phyloP scores from a whole-genome alignment of 2,888 invertebrate genomes.

The Atethmia centrago region DNA sequence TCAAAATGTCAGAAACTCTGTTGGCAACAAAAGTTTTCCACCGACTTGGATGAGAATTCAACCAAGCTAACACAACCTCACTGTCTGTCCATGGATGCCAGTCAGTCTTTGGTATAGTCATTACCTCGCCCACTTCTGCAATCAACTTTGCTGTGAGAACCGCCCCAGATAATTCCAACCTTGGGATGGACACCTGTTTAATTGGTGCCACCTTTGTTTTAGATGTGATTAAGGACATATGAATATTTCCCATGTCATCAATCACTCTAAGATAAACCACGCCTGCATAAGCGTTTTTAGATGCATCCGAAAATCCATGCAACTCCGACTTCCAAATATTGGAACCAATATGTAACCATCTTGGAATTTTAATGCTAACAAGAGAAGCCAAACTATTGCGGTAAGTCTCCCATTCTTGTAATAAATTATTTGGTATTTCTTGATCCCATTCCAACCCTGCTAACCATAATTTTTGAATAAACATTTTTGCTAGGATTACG shows the following conservation, averaged over 20 bases:
- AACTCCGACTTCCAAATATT: neutral
- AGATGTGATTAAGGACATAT: neutral
- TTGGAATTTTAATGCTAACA: neutral
- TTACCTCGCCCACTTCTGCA: neutral
- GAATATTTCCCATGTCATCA: neutral
- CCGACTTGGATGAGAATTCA: neutral
- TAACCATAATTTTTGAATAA: no score
- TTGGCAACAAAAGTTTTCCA: constrained; percentile 16
- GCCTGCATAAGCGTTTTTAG: neutral
- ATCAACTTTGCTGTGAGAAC: neutral
- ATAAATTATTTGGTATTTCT: neutral
- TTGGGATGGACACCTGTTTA: neutral
- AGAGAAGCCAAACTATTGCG: neutral
- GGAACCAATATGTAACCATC: neutral
- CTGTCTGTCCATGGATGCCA: neutral
- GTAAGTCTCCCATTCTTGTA: neutral
- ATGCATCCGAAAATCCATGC: neutral
- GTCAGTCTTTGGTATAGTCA: neutral
- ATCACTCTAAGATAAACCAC: neutral
- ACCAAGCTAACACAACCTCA: neutral
- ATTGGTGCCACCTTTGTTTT: neutral
- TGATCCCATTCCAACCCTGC: neutral
- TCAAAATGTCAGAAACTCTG: neutral
- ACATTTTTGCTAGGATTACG: neutral
- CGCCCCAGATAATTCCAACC: neutral